Percentiles rank a stretch among this genome's conserved stretches.
phyloP scores from a whole-genome alignment of 2,797 vertebrate species.

The Harpagifer antarcticus region DNA sequence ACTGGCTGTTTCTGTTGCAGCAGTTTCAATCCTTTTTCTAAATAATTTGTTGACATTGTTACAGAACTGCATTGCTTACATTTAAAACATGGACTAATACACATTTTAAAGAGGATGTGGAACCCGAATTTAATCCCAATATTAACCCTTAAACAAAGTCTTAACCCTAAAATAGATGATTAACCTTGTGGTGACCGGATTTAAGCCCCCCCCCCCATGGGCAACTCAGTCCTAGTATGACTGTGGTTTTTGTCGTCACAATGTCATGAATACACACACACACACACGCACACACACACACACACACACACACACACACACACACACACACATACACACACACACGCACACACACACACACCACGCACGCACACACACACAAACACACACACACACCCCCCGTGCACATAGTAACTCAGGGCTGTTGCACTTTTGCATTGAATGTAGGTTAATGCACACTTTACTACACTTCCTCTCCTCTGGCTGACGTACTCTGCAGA shows the following conservation, averaged over 20 bases:
- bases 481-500: conserved; percentile 43
- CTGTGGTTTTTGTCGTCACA: conserved; percentile 27
- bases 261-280: conserved; percentile 16
- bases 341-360: conserved; percentile 11
- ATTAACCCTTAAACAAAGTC: not conserved
- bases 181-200: not conserved
- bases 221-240: conserved; percentile 17
- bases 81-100: not conserved
- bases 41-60: not conserved
- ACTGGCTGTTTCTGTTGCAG: not conserved
- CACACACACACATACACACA: conserved; percentile 9
- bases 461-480: conserved; percentile 60
- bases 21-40: too few species aligned
- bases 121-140: not conserved
- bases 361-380: conserved; percentile 5
- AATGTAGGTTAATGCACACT: conserved; percentile 82
- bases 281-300: conserved; percentile 5
- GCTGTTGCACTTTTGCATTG: conserved; percentile 51
- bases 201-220: not conserved
- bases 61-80: not conserved
- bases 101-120: not conserved
- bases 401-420: conserved; percentile 31
- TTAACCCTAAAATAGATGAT: not conserved
- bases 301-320: conserved; percentile 9
- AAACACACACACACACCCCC: conserved; percentile 18